Evolutionary conservation across 2,797 vertebrate species (phyloP), one percentile per base, ranked within the genome.

Genomic region (Urocyon cinereoargenteus): DNA sequence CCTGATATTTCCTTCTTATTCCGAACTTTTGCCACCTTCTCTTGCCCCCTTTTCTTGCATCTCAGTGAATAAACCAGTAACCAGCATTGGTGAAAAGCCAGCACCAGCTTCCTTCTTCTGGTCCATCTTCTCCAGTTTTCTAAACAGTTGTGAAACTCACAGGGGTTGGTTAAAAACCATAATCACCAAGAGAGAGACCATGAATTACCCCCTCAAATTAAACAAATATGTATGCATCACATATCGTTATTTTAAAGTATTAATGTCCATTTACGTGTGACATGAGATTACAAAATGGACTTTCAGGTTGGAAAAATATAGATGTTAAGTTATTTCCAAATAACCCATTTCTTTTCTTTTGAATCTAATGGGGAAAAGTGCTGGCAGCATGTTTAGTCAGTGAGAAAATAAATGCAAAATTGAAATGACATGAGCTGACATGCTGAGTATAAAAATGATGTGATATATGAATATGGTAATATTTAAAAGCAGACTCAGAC

Each of bases 401-500:
- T 55, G 78, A 91, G 57, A 95, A 96, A 96, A 94, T 59, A 91
- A 86, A 89, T 70, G 49, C 73, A 53, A 82, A 93, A 91, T 70
- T 87, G 89, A 97, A 95, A 90, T 94, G 78, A 81, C 64, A n/a
- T 40, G 85, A 94, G 64, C 59, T 96, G 96, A 94, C 92, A 68
- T 64, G 89, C 34, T 73, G 78, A 84, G 51, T n/a, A 0, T 64
- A 89, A 86, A 90, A 93, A 77, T 73, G 75, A 73, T 77, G 53
- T 84, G 75, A 75, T 40, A 15, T 61, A 19, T 68, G 83, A 90
- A 91, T 83, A 92, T 3, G 22, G 34, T 40, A 34, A 77, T 26
- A 8, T 61, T 82, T 62, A 72, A 85, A 87, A 68, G 68, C n/a
- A 34, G 64, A 72, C 14, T 26, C 49, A 7, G 68, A 26, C 61